A percentile compares a stretch with the other conserved stretches of the same genome.
Evolutionary conservation across 2,888 invertebrate genomes (phyloP).

Genomic region (Philereme vetulata): DNA sequence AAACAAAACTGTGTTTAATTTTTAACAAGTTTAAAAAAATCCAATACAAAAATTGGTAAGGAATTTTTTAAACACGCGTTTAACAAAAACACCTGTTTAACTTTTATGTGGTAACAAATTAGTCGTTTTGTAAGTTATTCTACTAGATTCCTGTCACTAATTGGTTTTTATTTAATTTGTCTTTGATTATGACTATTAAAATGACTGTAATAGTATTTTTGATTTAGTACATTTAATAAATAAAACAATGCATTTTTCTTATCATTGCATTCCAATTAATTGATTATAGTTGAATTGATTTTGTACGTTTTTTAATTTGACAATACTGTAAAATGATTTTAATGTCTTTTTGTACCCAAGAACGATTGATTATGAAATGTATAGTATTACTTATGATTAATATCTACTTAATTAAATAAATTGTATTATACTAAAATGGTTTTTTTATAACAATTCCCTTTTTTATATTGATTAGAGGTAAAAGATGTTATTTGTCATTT

Average conservation of each 20-base stretch:
- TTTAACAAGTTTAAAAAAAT: too few species aligned
- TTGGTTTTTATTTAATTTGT: too few species aligned
- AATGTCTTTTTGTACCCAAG: slow-evolving; percentile 3
- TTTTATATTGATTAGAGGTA: neutral
- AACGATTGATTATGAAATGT: slow-evolving; percentile 12
- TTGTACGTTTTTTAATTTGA: slow-evolving; percentile 9
- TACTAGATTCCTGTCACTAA: too few species aligned
- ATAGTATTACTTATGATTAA: slow-evolving; percentile 14
- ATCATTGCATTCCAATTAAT: slow-evolving; percentile 17
- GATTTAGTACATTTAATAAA: too few species aligned
- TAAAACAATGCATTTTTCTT: neutral
- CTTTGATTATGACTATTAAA: neutral
- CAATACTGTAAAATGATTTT: slow-evolving; percentile 8
- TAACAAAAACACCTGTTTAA: too few species aligned
- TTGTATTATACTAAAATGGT: neutral
- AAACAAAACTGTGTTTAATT: too few species aligned
- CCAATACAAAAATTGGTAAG: too few species aligned
- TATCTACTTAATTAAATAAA: slow-evolving; percentile 26
- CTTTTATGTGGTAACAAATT: too few species aligned
- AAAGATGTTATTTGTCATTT: too few species aligned
- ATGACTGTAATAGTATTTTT: neutral
- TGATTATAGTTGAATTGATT: neutral
- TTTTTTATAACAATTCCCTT: neutral
- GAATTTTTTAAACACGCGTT: too few species aligned
- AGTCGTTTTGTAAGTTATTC: too few species aligned